Evolutionary conservation across 2,113 vertebrate genomes (phyloP).

Genomic region (Phrynosoma blainvillii): DNA sequence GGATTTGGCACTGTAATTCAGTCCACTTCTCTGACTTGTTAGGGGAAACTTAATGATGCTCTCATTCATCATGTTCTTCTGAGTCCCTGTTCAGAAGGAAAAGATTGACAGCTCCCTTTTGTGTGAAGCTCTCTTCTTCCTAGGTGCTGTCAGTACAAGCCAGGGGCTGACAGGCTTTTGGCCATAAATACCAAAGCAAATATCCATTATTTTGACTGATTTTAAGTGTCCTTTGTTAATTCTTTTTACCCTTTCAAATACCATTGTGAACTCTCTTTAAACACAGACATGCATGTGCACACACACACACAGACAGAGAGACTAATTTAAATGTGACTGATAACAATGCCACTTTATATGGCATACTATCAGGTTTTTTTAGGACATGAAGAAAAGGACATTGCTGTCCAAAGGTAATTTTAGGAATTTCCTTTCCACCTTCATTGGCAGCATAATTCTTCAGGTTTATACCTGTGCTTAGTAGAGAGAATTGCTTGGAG

Average conservation of each 20-base stretch:
- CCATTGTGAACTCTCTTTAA: rapidly evolving
- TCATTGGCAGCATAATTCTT: constrained; percentile 48
- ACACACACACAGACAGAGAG: neutral
- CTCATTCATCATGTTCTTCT: constrained; percentile 31
- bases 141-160: constrained; percentile 9
- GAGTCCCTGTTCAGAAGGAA: constrained; percentile 5
- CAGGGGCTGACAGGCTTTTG: constrained; percentile 35
- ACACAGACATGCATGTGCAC: neutral
- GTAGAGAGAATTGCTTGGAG: constrained; percentile 49
- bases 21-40: constrained; percentile 49
- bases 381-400: neutral
- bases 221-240: constrained; percentile 33
- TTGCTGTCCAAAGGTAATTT: constrained; percentile 39
- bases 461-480: constrained; percentile 61
- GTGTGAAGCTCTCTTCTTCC: neutral
- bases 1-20: constrained; percentile 61
- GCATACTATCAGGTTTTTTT: constrained; percentile 1
- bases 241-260: constrained; percentile 20
- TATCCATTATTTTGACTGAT: constrained; percentile 45
- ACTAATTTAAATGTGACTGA: constrained; percentile 24
- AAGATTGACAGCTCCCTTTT: neutral
- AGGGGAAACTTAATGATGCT: constrained; percentile 17
- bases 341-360: constrained; percentile 1
- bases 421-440: constrained; percentile 39
- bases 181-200: constrained; percentile 4